These are phyloP conservation scores for Anneissia japonica DNA, from an alignment of 35 echinoderm and acorn worm genomes.

Conservation along the genomic window DNA sequence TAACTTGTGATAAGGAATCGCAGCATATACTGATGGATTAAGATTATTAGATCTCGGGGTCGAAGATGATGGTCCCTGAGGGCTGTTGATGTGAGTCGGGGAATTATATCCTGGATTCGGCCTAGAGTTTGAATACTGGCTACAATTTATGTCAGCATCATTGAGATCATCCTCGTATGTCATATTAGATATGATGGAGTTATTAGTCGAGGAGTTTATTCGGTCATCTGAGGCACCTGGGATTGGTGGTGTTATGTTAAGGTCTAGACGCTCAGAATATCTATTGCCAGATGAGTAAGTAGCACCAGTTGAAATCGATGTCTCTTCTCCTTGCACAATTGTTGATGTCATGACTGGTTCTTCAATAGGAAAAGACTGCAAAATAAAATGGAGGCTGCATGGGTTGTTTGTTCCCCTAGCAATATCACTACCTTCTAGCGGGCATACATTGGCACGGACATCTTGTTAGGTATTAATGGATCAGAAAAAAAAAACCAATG, in stretches of 20 bases:
- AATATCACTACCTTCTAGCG: not conserved
- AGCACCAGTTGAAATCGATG: not conserved
- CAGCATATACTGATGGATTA: conserved; percentile 38
- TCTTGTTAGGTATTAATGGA: too few species aligned
- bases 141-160: not conserved
- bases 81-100: not conserved
- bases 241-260: not conserved
- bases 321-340: not conserved
- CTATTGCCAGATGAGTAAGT: not conserved
- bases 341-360: not conserved
- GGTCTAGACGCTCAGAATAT: not conserved
- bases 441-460: too few species aligned
- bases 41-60: conserved; percentile 5
- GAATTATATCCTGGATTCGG: not conserved
- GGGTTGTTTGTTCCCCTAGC: not conserved
- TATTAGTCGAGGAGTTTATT: not conserved
- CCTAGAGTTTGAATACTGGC: not conserved
- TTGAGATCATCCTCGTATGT: too few species aligned
- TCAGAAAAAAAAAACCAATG: too few species aligned
- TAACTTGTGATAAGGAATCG: conserved; percentile 47
- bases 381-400: not conserved
- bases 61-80: not conserved
- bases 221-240: not conserved
- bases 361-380: not conserved
- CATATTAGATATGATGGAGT: not conserved